phyloP scores from a whole-genome alignment of 1,140 invertebrate species.

The Zaprionus davidi region DNA sequence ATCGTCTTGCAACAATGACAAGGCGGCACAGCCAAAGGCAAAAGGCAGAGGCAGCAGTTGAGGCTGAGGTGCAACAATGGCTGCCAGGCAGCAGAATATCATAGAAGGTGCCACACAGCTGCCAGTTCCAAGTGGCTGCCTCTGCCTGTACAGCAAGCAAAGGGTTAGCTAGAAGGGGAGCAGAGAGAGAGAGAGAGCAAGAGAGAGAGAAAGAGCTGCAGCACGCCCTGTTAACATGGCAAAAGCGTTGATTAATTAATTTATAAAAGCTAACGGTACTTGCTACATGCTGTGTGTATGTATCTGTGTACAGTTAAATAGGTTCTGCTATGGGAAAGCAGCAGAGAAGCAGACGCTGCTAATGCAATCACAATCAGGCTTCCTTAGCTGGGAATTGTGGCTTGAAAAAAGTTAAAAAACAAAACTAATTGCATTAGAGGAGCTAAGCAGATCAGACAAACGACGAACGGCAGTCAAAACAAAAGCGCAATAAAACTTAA shows the following conservation, averaged over 20 bases:
- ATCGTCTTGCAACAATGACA: constrained; percentile 67
- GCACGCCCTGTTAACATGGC: constrained; percentile 46
- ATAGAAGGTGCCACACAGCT: constrained; percentile 44
- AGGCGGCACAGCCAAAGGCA: constrained; percentile 46
- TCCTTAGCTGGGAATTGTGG: constrained; percentile 26
- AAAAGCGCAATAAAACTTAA: constrained; percentile 54
- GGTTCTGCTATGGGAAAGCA: constrained; percentile 41
- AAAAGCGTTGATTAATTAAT: constrained; percentile 61
- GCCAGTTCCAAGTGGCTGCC: constrained; percentile 67
- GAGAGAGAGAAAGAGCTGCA: constrained; percentile 10
- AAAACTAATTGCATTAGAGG: constrained; percentile 75
- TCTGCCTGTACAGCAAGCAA: constrained; percentile 41
- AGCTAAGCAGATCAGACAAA: constrained; percentile 24
- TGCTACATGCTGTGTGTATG: constrained; percentile 27
- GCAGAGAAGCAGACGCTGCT: constrained; percentile 9
- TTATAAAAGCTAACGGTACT: constrained; percentile 49
- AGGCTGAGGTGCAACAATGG: constrained; percentile 46
- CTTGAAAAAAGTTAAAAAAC: constrained; percentile 31
- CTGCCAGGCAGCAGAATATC: constrained; percentile 64
- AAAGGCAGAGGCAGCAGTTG: constrained; percentile 18
- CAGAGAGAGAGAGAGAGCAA: neutral
- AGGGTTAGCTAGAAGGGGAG: constrained; percentile 29
- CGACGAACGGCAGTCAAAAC: constrained; percentile 36
- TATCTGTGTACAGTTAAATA: constrained; percentile 56
- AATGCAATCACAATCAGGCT: constrained; percentile 27